Evolutionary conservation across 2,888 invertebrate genomes (phyloP).

Genomic region (Schizaphis graminum): DNA sequence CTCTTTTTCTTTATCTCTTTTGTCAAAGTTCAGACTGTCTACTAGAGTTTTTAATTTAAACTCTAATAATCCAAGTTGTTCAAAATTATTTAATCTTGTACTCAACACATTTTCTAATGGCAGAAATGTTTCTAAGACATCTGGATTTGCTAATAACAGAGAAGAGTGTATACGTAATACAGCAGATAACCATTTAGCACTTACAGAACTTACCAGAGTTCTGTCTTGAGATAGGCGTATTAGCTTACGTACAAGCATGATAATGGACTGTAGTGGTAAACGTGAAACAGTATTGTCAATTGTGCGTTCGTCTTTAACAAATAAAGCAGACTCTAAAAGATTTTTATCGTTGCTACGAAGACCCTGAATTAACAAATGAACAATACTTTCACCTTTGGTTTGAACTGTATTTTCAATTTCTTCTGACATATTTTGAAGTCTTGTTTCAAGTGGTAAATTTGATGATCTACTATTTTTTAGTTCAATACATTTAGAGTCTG

Average conservation of each 20-base stretch:
- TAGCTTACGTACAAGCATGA: slow-evolving; percentile 53
- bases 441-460: slow-evolving; percentile 60
- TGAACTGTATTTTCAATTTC: slow-evolving; percentile 63
- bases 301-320: slow-evolving; percentile 62
- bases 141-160: slow-evolving; percentile 55
- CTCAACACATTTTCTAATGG: slow-evolving; percentile 57
- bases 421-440: slow-evolving; percentile 65
- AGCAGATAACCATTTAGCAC: slow-evolving; percentile 54
- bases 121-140: slow-evolving; percentile 59
- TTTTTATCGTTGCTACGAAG: slow-evolving; percentile 60
- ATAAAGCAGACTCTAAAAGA: slow-evolving; percentile 57
- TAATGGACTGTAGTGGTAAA: slow-evolving; percentile 52
- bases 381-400: slow-evolving; percentile 61
- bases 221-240: slow-evolving; percentile 57
- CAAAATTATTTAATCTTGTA: slow-evolving; percentile 58
- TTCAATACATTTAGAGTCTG: slow-evolving; percentile 55
- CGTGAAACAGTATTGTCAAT: slow-evolving; percentile 61
- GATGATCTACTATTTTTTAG: slow-evolving; percentile 55
- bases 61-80: slow-evolving; percentile 52
- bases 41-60: slow-evolving; percentile 55
- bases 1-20: slow-evolving; percentile 53
- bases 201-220: slow-evolving; percentile 57
- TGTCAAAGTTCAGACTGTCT: slow-evolving; percentile 50
- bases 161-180: slow-evolving; percentile 56
- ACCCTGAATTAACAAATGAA: slow-evolving; percentile 60